These are phyloP conservation scores for Condylura cristata DNA, from an alignment of 2,113 vertebrate species.

Conservation along the genomic window DNA sequence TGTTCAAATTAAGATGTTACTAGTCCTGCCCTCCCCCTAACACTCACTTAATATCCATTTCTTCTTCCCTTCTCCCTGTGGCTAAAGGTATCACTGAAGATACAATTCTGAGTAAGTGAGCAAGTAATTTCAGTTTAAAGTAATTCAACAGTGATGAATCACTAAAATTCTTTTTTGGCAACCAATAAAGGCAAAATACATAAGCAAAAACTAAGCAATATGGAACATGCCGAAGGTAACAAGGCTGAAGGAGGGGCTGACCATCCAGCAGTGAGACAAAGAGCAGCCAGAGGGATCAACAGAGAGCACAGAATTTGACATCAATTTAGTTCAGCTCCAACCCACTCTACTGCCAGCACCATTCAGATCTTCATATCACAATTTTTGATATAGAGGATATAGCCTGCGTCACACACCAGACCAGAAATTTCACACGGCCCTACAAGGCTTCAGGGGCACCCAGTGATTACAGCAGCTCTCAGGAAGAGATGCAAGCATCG, in stretches of 20 bases:
- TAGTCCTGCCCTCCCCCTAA: fast-evolving
- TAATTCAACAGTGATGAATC: too few species aligned
- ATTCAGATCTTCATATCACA: not conserved
- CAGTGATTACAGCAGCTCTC: not conserved
- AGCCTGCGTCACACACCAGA: not conserved
- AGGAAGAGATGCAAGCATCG: not conserved
- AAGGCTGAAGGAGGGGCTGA: too few species aligned
- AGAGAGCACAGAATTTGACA: not conserved
- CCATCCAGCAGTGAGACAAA: not conserved
- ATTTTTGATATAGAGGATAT: not conserved
- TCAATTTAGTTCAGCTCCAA: too few species aligned
- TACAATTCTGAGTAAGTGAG: not conserved
- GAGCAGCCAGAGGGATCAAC: not conserved
- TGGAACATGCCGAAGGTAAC: not conserved
- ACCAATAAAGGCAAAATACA: not conserved
- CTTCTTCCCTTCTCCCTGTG: not conserved
- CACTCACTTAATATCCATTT: not conserved
- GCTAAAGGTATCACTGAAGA: not conserved
- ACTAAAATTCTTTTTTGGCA: not conserved
- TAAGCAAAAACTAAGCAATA: not conserved
- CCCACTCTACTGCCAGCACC: too few species aligned
- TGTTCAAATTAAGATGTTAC: not conserved
- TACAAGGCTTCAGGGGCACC: not conserved
- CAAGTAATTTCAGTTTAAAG: not conserved
- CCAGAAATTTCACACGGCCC: not conserved